phyloP scores from a whole-genome alignment of 1,140 invertebrate genomes.

The Sycophaga agraensis region DNA sequence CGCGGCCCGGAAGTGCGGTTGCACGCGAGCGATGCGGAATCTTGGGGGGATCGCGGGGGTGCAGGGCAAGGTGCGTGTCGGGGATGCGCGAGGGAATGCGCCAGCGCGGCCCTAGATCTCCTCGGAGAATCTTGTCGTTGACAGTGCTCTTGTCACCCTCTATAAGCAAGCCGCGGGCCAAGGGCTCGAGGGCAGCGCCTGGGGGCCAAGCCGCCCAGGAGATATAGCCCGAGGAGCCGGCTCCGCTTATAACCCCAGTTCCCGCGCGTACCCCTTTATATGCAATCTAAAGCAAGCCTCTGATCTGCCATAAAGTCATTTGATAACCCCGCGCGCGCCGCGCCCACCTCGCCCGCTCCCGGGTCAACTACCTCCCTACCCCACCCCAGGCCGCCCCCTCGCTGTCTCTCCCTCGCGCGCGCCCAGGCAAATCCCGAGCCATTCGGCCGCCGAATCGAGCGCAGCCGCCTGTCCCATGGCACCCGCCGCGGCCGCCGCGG shows the following conservation, averaged over 20 bases:
- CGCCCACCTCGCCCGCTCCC: too few species aligned
- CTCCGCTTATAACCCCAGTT: conserved; percentile 23
- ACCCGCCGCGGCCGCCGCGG: too few species aligned
- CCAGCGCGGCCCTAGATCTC: too few species aligned
- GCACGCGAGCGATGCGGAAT: too few species aligned
- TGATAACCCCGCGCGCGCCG: conserved; percentile 50
- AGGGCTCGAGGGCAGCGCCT: too few species aligned
- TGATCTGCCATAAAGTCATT: conserved; percentile 59
- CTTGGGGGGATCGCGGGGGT: too few species aligned
- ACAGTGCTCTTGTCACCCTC: conserved; percentile 45
- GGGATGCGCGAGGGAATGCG: too few species aligned
- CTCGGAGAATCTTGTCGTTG: conserved; percentile 34
- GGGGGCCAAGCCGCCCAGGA: too few species aligned
- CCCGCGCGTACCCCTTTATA: conserved; percentile 44
- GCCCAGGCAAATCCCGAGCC: conserved; percentile 50
- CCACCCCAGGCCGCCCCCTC: not conserved
- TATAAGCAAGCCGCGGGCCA: conserved; percentile 11
- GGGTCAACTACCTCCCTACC: conserved; percentile 47
- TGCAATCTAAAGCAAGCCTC: conserved; percentile 54
- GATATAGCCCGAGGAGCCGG: too few species aligned
- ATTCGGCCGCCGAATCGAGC: conserved; percentile 39
- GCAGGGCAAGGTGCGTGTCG: too few species aligned
- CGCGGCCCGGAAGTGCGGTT: too few species aligned
- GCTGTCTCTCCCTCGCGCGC: too few species aligned
- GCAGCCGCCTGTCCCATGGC: conserved; percentile 32